Conservation (phyloP, 2,797 vertebrate genomes). For the Leptodactylus fallax region DNA sequence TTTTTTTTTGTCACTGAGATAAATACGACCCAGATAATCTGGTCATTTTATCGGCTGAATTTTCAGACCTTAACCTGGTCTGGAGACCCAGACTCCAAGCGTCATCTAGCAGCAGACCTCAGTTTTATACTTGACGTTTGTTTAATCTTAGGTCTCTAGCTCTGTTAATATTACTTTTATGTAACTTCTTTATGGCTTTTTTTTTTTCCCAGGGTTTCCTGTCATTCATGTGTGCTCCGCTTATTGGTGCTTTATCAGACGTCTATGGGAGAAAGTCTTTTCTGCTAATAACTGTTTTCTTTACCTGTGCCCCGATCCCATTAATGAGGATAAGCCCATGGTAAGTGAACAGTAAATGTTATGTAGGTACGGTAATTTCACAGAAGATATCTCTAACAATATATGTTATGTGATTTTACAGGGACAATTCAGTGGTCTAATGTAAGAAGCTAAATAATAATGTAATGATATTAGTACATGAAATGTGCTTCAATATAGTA, state of each 20-base stretch:
- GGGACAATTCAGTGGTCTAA: too few species aligned
- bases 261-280: slow-evolving; percentile 86
- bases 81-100: too few species aligned
- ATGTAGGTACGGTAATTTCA: too few species aligned
- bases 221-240: slow-evolving; percentile 86
- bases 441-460: too few species aligned
- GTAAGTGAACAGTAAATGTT: slow-evolving; percentile 72
- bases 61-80: too few species aligned
- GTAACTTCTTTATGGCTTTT: slow-evolving; percentile 2
- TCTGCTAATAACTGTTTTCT: slow-evolving; percentile 86
- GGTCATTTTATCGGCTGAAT: too few species aligned
- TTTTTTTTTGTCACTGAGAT: background rate
- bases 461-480: too few species aligned
- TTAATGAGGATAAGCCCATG: slow-evolving; percentile 87
- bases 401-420: too few species aligned
- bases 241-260: slow-evolving; percentile 87
- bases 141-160: background rate
- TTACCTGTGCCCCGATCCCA: slow-evolving; percentile 86
- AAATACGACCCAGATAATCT: too few species aligned
- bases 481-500: too few species aligned
- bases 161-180: background rate
- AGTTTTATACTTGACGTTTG: background rate
- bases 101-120: too few species aligned
- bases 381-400: too few species aligned
- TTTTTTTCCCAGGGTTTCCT: slow-evolving; percentile 80